phyloP scores from a whole-genome alignment of 2,113 vertebrate genomes.

The Pyxicephalus adspersus region DNA sequence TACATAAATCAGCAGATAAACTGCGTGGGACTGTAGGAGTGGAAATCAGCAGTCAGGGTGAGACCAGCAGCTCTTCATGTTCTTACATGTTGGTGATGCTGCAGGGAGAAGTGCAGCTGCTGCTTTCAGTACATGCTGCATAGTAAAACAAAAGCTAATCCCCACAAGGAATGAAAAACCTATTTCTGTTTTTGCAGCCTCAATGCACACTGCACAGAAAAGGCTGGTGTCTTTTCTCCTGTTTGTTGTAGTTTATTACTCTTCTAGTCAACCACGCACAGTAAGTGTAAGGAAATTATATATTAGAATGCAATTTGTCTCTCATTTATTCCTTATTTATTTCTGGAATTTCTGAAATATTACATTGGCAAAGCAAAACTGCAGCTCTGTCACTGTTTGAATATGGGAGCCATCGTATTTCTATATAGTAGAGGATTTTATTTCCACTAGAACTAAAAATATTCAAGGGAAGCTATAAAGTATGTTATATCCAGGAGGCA shows the following conservation, averaged over 20 bases:
- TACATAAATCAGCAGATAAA: too few species aligned
- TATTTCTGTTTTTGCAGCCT: constrained; percentile 78
- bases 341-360: constrained; percentile 70
- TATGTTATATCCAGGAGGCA: neutral
- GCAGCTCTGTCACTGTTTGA: constrained; percentile 62
- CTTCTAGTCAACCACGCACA: constrained; percentile 74
- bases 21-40: too few species aligned
- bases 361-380: constrained; percentile 64
- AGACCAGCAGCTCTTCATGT: constrained; percentile 62
- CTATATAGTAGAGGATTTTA: constrained; percentile 28
- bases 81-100: constrained; percentile 76
- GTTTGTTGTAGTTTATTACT: constrained; percentile 82
- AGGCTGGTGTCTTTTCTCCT: constrained; percentile 74
- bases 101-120: constrained; percentile 75
- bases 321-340: constrained; percentile 73
- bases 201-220: constrained; percentile 76
- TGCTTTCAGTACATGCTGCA: constrained; percentile 70
- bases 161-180: constrained; percentile 79
- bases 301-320: constrained; percentile 80
- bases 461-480: constrained; percentile 24
- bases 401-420: constrained; percentile 37
- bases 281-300: constrained; percentile 79
- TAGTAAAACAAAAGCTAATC: constrained; percentile 74
- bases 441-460: constrained; percentile 10
- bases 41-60: constrained; percentile 51